Evolutionary conservation across 2,113 vertebrate genomes (phyloP).

Genomic region (Abramis brama): DNA sequence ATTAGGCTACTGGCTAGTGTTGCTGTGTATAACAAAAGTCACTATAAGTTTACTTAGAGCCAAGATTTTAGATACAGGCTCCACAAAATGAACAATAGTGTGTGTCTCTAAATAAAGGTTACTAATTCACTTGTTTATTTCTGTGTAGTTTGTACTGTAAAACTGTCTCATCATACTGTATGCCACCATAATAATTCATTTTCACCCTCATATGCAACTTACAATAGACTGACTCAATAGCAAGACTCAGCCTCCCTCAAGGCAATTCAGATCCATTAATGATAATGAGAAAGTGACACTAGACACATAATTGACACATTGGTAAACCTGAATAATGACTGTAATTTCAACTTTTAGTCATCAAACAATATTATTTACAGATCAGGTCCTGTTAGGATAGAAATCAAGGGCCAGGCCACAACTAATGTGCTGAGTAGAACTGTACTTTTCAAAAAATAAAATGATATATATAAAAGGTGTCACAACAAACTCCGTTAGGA

Average conservation of each 20-base stretch:
- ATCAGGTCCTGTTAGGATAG: neutral
- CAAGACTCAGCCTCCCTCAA: neutral
- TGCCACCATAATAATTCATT: neutral
- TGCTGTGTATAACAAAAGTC: neutral
- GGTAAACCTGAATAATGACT: neutral
- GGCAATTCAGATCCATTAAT: neutral
- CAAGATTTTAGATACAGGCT: neutral
- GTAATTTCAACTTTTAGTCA: neutral
- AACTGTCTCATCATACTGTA: neutral
- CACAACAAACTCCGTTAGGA: neutral
- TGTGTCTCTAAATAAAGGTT: neutral
- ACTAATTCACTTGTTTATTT: neutral
- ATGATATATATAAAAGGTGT: neutral
- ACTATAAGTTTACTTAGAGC: neutral
- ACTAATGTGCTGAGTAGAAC: neutral
- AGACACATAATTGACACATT: neutral
- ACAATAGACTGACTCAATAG: neutral
- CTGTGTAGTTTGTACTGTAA: neutral
- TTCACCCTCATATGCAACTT: neutral
- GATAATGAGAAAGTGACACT: neutral
- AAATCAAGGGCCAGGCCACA: neutral
- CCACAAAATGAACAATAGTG: neutral
- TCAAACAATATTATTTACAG: neutral
- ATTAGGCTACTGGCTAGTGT: neutral
- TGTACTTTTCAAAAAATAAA: neutral